Conservation (phyloP, 2,113 vertebrate species). For the Epinephelus fuscoguttatus region DNA sequence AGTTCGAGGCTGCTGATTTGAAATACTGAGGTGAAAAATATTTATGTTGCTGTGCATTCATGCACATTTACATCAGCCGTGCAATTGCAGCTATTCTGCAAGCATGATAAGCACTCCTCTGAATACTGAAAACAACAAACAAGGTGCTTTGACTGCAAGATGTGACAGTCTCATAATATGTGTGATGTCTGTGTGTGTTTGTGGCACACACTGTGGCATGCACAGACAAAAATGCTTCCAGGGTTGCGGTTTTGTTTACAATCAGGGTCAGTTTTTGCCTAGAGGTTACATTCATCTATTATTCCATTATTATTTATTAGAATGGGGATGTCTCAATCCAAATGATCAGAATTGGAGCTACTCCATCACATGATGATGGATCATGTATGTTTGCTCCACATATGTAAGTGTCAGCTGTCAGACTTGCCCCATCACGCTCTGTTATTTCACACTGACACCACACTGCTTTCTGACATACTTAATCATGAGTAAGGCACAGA, state of each 20-base stretch:
- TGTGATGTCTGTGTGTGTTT: not conserved
- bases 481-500: not conserved
- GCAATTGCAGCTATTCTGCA: not conserved
- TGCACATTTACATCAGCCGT: not conserved
- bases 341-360: not conserved
- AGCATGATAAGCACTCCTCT: not conserved
- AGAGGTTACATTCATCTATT: not conserved
- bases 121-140: conserved; percentile 8
- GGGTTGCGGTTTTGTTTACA: not conserved
- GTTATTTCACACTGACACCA: not conserved
- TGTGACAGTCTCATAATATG: conserved; percentile 25
- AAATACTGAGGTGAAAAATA: conserved; percentile 16
- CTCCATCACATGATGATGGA: not conserved
- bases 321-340: not conserved
- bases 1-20: not conserved
- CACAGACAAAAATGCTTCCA: too few relatives aligned
- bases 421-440: not conserved
- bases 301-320: not conserved
- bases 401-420: not conserved
- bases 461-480: not conserved
- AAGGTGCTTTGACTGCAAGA: conserved; percentile 15
- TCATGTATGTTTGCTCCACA: not conserved
- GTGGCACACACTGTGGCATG: not conserved
- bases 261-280: not conserved
- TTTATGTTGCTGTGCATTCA: not conserved